Conservation (phyloP, 2,113 vertebrate genomes). For the Tonatia bakeri region DNA sequence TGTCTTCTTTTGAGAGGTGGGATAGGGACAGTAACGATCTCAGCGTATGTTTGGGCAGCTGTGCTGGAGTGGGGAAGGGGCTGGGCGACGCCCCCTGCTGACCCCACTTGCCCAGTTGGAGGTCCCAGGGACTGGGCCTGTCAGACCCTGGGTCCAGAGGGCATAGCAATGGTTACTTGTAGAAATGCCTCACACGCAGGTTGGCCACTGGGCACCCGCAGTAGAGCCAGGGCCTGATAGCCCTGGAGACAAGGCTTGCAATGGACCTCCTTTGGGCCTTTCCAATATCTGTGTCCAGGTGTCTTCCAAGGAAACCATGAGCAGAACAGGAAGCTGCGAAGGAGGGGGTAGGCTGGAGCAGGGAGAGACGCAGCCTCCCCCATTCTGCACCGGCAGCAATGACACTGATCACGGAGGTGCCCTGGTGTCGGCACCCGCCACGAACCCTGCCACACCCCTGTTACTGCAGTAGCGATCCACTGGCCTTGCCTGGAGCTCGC, state of each 20-base stretch:
- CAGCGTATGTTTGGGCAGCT: background rate
- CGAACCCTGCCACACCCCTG: background rate
- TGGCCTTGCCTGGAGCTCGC: background rate
- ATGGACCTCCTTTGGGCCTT: background rate
- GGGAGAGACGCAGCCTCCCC: background rate
- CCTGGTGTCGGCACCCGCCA: accelerated
- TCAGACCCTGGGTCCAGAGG: background rate
- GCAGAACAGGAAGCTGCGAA: background rate
- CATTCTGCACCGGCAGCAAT: accelerated
- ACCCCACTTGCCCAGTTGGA: background rate
- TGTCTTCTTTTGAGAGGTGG: background rate
- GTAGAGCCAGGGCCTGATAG: background rate
- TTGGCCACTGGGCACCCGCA: background rate
- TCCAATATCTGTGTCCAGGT: background rate
- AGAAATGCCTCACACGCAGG: background rate
- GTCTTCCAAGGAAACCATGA: background rate
- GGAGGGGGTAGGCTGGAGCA: background rate
- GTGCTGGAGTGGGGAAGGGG: background rate
- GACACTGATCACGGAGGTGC: background rate
- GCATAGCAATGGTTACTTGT: background rate
- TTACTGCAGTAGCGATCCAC: background rate
- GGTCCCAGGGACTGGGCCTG: background rate
- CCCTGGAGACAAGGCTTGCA: background rate
- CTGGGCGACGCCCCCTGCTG: background rate
- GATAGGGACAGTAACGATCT: background rate